phyloP scores from a whole-genome alignment of 1,140 invertebrate species.

The Diuraphis noxia region DNA sequence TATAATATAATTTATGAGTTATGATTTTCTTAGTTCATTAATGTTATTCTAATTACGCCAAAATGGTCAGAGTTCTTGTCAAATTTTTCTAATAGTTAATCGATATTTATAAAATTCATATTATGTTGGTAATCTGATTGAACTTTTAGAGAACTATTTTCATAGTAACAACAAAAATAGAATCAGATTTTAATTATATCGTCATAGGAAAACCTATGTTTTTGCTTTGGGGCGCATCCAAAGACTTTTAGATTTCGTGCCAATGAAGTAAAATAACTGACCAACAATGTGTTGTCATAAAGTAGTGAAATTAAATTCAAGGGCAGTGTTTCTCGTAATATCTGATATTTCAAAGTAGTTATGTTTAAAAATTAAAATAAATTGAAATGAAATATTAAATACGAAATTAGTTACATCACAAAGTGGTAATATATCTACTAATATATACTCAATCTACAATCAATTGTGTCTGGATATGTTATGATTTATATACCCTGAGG shows the following conservation, averaged over 20 bases:
- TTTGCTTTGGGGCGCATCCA: conserved; percentile 24
- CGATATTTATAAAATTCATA: neutral
- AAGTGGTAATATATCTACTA: neutral
- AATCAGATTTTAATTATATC: conserved; percentile 32
- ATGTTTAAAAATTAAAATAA: neutral
- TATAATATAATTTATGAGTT: no score
- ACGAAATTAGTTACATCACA: neutral
- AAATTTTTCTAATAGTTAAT: neutral
- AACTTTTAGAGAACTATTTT: neutral
- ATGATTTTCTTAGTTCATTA: no score
- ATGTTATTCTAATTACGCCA: no score
- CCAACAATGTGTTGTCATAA: conserved; percentile 26
- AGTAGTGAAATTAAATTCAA: conserved; percentile 36
- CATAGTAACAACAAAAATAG: neutral
- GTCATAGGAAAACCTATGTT: conserved; percentile 33
- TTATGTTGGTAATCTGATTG: neutral
- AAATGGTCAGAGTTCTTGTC: no score
- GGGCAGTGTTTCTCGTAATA: conserved; percentile 7
- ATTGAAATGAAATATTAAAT: neutral
- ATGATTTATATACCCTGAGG: neutral
- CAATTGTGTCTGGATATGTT: neutral
- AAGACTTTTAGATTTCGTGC: conserved; percentile 40
- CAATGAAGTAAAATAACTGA: conserved; percentile 34
- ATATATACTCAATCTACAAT: neutral
- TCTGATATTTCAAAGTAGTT: neutral